Percentiles rank a stretch among this genome's conserved stretches.
Conservation (phyloP, 2,113 vertebrate genomes). For the Tichodroma muraria region DNA sequence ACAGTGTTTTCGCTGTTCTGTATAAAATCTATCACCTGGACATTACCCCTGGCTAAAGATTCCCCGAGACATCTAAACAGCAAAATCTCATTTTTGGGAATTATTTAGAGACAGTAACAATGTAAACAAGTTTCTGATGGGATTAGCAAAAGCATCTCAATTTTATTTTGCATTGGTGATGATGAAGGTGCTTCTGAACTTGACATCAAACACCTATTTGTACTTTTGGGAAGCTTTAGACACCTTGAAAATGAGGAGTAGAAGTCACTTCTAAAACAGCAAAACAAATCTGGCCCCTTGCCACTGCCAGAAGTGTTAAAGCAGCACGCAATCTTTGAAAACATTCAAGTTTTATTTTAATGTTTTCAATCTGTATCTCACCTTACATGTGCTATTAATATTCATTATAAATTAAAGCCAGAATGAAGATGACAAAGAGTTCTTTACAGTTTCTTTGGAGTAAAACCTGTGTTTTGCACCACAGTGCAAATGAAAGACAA, state of each 20-base stretch:
- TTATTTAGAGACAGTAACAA: not conserved
- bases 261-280: not conserved
- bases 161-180: not conserved
- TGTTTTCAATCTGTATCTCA: slow-evolving; percentile 35
- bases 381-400: slow-evolving; percentile 46
- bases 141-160: not conserved
- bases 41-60: not conserved
- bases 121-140: not conserved
- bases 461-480: not conserved
- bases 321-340: slow-evolving; percentile 24
- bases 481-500: not conserved
- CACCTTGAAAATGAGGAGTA: not conserved
- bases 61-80: not conserved
- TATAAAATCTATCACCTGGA: not conserved
- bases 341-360: slow-evolving; percentile 16
- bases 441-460: slow-evolving; percentile 12
- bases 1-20: not conserved
- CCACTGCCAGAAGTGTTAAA: not conserved
- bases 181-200: not conserved
- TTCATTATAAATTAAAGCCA: slow-evolving; percentile 40
- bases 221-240: not conserved
- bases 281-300: slow-evolving; percentile 10
- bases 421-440: slow-evolving; percentile 7
- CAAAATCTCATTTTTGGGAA: not conserved
- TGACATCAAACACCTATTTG: not conserved